phyloP scores from a whole-genome alignment of 1,140 invertebrate genomes.

The Anagrus nilaparvatae region DNA sequence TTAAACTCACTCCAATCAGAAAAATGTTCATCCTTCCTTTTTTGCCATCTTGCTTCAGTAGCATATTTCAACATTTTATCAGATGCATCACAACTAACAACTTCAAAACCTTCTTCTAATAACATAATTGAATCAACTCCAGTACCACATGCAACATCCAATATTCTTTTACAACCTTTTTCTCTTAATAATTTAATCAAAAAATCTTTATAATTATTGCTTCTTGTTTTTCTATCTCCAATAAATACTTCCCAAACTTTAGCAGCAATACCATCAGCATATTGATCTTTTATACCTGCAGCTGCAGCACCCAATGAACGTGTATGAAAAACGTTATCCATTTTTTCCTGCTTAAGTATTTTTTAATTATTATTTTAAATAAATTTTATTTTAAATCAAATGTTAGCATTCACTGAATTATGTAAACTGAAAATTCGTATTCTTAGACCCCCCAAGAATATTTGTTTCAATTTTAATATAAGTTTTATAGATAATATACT shows the following conservation, averaged over 20 bases:
- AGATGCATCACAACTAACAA: constrained; percentile 74
- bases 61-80: constrained; percentile 86
- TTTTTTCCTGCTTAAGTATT: too few relatives aligned
- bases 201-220: constrained; percentile 71
- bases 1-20: constrained; percentile 70
- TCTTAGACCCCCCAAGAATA: too few relatives aligned
- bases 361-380: too few relatives aligned
- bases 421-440: too few relatives aligned
- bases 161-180: constrained; percentile 55
- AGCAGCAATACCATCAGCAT: constrained; percentile 76
- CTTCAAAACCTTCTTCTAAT: constrained; percentile 71
- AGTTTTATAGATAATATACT: too few relatives aligned
- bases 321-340: constrained; percentile 58
- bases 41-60: constrained; percentile 68
- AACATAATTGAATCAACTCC: constrained; percentile 79
- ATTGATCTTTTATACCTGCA: constrained; percentile 72
- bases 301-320: constrained; percentile 67
- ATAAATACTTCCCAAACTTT: constrained; percentile 79
- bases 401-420: too few relatives aligned
- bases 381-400: too few relatives aligned
- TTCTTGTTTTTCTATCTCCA: constrained; percentile 71
- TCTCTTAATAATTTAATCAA: constrained; percentile 57
- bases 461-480: too few relatives aligned
- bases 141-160: constrained; percentile 78
- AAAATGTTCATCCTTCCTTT: constrained; percentile 62